These are phyloP conservation scores for Macaca nemestrina DNA, from an alignment of 2,113 vertebrate genomes.

Conservation along the genomic window DNA sequence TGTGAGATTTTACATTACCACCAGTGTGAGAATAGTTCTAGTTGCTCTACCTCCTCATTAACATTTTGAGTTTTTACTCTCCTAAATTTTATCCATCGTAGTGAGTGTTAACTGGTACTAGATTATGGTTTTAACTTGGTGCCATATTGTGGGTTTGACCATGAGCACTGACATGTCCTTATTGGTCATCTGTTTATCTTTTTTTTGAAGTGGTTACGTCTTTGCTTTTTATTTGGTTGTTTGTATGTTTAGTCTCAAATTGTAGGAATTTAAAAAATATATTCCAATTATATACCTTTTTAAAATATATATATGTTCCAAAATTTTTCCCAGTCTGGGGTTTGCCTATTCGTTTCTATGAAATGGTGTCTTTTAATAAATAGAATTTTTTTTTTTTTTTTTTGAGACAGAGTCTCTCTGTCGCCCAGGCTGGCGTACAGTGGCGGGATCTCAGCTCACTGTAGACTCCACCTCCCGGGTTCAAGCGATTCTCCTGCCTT, in stretches of 20 bases:
- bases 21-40: background rate
- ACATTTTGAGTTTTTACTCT: background rate
- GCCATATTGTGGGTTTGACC: background rate
- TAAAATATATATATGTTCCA: background rate
- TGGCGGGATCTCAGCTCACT: no score
- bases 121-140: background rate
- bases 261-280: background rate
- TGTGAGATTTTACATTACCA: background rate
- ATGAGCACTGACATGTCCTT: background rate
- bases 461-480: no score
- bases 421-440: no score
- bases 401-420: no score
- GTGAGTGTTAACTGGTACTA: background rate
- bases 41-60: background rate
- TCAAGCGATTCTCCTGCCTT: no score
- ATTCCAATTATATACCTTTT: background rate
- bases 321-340: background rate
- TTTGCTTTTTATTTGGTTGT: background rate
- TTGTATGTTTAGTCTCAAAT: background rate
- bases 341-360: conserved; percentile 6
- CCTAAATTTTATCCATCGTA: background rate
- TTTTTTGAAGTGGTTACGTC: background rate
- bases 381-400: no score
- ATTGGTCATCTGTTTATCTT: background rate
- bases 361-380: background rate